Percentiles rank a stretch among this genome's conserved stretches.
phyloP scores from a whole-genome alignment of 2,888 invertebrate species.

The Hemistola chrysoprasaria region DNA sequence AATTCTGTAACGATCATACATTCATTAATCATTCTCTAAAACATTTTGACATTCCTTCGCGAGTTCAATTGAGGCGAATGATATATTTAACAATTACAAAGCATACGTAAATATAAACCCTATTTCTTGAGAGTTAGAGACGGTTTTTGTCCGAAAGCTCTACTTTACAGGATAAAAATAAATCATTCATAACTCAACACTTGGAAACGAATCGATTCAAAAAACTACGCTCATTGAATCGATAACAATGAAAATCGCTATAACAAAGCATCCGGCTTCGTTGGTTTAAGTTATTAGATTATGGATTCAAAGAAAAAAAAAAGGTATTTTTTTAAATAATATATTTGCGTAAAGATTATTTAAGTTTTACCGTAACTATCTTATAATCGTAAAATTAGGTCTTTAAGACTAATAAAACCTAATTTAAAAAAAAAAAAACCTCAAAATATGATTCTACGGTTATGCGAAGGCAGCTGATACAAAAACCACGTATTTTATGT shows the following conservation, averaged over 20 bases:
- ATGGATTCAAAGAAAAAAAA: too few relatives aligned
- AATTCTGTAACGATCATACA: slow-evolving; percentile 28
- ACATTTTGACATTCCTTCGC: slow-evolving; percentile 52
- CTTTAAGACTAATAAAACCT: too few relatives aligned
- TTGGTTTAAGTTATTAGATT: slow-evolving; percentile 35
- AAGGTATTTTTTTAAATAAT: too few relatives aligned
- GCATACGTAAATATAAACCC: slow-evolving; percentile 4
- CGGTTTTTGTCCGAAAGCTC: slow-evolving; percentile 3
- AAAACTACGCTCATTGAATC: slow-evolving; percentile 74
- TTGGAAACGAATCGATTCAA: slow-evolving; percentile 65
- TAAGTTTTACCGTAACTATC: too few relatives aligned
- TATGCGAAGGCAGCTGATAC: too few relatives aligned
- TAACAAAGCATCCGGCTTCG: slow-evolving; percentile 58
- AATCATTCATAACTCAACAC: slow-evolving; percentile 75
- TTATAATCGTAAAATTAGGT: too few relatives aligned
- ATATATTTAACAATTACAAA: slow-evolving; percentile 13
- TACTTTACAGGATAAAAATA: slow-evolving; percentile 54
- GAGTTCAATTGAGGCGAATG: slow-evolving; percentile 28
- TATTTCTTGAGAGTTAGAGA: not conserved
- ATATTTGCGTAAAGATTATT: too few relatives aligned
- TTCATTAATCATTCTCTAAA: slow-evolving; percentile 49
- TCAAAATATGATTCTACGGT: too few relatives aligned
- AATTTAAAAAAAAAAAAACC: too few relatives aligned
- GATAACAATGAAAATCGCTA: slow-evolving; percentile 73
- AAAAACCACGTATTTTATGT: too few relatives aligned